Evolutionary conservation across 2,888 invertebrate genomes (phyloP).

Genomic region (Caenorhabditis japonica): DNA sequence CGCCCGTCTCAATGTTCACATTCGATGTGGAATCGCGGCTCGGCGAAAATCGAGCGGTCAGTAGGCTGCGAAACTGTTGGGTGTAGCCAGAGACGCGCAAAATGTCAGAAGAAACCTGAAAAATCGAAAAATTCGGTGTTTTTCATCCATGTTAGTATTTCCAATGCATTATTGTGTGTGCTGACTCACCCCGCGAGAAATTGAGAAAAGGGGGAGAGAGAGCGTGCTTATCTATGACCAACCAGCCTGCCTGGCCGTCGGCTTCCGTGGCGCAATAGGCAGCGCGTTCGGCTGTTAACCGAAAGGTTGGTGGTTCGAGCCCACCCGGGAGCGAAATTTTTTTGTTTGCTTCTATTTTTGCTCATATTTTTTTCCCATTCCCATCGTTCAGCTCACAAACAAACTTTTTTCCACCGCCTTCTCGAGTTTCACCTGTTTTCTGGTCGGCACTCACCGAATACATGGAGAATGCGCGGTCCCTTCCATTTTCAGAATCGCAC

Average conservation of each 20-base stretch:
- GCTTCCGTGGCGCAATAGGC: constrained; percentile 68
- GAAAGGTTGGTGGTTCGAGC: constrained; percentile 84
- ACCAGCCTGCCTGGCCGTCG: constrained; percentile 76
- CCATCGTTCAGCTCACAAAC: background rate
- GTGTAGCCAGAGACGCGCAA: constrained; percentile 76
- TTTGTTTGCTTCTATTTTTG: constrained; percentile 8
- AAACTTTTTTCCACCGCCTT: background rate
- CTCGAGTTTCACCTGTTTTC: too few relatives aligned
- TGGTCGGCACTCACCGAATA: constrained; percentile 59
- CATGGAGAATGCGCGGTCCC: constrained; percentile 60
- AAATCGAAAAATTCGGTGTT: constrained; percentile 4
- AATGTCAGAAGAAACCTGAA: constrained; percentile 76
- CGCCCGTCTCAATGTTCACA: constrained; percentile 43
- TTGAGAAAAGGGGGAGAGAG: too few relatives aligned
- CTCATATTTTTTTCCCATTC: background rate
- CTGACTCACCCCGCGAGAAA: too few relatives aligned
- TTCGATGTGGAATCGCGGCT: constrained; percentile 63
- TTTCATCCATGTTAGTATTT: too few relatives aligned
- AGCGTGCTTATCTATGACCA: too few relatives aligned
- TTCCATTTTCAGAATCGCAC: too few relatives aligned
- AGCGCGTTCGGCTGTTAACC: constrained; percentile 99
- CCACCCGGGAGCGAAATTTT: constrained; percentile 69
- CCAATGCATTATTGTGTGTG: too few relatives aligned
- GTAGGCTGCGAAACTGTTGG: constrained; percentile 73
- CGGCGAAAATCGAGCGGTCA: constrained; percentile 66